Conservation (phyloP, 2,797 vertebrate species). For the Chlorospingus semifuscus region DNA sequence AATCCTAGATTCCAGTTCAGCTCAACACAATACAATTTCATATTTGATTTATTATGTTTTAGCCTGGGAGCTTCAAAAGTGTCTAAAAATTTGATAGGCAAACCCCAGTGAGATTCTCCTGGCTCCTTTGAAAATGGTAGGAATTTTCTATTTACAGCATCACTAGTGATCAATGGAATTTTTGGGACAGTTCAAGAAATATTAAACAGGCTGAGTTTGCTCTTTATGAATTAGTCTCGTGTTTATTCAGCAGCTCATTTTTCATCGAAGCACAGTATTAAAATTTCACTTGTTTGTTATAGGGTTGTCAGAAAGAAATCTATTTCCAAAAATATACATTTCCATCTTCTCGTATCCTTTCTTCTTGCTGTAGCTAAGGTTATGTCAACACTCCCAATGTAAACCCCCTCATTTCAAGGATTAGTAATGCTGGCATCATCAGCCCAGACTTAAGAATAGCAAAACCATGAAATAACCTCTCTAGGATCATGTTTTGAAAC, state of each 20-base stretch:
- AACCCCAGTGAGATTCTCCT: slow-evolving; percentile 47
- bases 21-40: slow-evolving; percentile 1
- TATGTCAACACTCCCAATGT: slow-evolving; percentile 27
- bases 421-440: slow-evolving; percentile 16
- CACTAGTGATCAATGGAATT: slow-evolving; percentile 20
- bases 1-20: not conserved
- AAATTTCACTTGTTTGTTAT: slow-evolving; percentile 56
- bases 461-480: slow-evolving; percentile 13
- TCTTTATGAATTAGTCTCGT: slow-evolving; percentile 45
- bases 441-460: not conserved
- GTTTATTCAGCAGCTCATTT: slow-evolving; percentile 62
- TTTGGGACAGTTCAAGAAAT: slow-evolving; percentile 22
- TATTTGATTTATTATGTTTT: slow-evolving; percentile 57
- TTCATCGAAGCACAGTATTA: slow-evolving; percentile 40
- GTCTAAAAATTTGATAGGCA: slow-evolving; percentile 49
- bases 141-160: slow-evolving; percentile 59
- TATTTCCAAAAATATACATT: slow-evolving; percentile 51
- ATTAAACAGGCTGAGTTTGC: slow-evolving; percentile 44
- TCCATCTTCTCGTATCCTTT: slow-evolving; percentile 8
- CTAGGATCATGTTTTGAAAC: not conserved
- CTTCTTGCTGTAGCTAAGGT: slow-evolving; percentile 36
- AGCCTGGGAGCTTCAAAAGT: slow-evolving; percentile 47
- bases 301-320: slow-evolving; percentile 38
- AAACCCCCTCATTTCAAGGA: slow-evolving; percentile 41
- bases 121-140: slow-evolving; percentile 44